phyloP scores from a whole-genome alignment of 2,888 invertebrate genomes.

The Chrysomela aeneicollis region DNA sequence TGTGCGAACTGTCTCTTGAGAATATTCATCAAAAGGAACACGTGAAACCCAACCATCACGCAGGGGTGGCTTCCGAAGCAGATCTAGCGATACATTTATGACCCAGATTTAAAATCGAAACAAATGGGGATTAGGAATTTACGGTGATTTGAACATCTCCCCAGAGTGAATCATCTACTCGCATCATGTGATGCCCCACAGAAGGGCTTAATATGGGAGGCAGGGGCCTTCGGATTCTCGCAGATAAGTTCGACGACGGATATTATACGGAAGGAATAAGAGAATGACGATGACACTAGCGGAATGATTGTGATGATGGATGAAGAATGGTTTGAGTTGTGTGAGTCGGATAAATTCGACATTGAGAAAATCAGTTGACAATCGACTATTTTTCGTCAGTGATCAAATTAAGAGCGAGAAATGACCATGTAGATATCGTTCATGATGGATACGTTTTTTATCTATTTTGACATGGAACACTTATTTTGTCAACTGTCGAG shows the following conservation, averaged over 20 bases:
- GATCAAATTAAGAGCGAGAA: too few relatives aligned
- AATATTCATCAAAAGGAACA: conserved; percentile 25
- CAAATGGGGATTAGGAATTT: conserved; percentile 60
- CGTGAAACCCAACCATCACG: conserved; percentile 27
- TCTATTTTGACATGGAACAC: too few relatives aligned
- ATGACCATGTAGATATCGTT: too few relatives aligned
- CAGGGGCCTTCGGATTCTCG: neutral
- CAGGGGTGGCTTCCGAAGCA: conserved; percentile 23
- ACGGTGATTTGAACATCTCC: conserved; percentile 61
- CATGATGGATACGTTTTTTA: too few relatives aligned
- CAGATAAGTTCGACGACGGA: neutral
- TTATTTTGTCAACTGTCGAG: too few relatives aligned
- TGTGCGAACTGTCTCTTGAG: conserved; percentile 20
- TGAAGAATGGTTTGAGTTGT: too few relatives aligned
- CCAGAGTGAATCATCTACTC: conserved; percentile 52
- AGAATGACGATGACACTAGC: neutral
- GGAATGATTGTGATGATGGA: too few relatives aligned
- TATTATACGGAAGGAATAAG: neutral
- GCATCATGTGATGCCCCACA: neutral
- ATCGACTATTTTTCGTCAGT: too few relatives aligned
- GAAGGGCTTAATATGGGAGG: neutral
- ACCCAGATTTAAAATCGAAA: conserved; percentile 61
- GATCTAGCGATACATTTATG: conserved; percentile 48
- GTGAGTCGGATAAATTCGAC: too few relatives aligned
- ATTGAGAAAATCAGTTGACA: too few relatives aligned